Conservation (phyloP, 1,140 invertebrate genomes). For the Maniola jurtina region DNA sequence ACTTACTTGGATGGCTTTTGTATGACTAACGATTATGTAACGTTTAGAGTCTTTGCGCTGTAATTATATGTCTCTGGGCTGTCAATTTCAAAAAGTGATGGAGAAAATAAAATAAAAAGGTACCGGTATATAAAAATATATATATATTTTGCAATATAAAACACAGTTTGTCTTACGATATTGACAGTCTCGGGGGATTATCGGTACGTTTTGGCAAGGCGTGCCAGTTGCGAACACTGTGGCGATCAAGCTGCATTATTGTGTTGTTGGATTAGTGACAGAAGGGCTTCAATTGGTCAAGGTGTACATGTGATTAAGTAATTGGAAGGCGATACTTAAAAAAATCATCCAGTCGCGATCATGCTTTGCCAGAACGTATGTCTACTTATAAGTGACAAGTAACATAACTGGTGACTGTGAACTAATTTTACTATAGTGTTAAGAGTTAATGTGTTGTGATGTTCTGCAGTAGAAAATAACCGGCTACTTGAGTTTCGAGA, state of each 20-base stretch:
- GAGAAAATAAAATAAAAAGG: background rate
- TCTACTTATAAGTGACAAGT: background rate
- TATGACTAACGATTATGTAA: constrained; percentile 9
- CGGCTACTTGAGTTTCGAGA: background rate
- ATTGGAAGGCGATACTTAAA: too few relatives aligned
- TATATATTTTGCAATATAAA: too few relatives aligned
- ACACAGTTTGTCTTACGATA: too few relatives aligned
- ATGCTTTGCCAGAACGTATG: background rate
- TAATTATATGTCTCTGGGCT: background rate
- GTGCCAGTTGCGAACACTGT: too few relatives aligned
- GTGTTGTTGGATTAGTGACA: too few relatives aligned
- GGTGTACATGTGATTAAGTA: too few relatives aligned
- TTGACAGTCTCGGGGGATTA: too few relatives aligned
- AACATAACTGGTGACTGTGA: constrained; percentile 12
- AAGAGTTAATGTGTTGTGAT: constrained; percentile 4
- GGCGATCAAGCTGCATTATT: too few relatives aligned
- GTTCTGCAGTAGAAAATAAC: constrained; percentile 3
- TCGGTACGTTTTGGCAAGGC: too few relatives aligned
- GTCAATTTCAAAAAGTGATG: background rate
- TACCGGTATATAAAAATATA: too few relatives aligned
- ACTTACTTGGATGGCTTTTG: constrained; percentile 9
- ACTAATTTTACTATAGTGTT: constrained; percentile 10
- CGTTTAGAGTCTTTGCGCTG: background rate
- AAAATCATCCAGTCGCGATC: background rate
- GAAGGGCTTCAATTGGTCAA: too few relatives aligned